Conservation (phyloP, 2,797 vertebrate species). For the Liparis tanakae region DNA sequence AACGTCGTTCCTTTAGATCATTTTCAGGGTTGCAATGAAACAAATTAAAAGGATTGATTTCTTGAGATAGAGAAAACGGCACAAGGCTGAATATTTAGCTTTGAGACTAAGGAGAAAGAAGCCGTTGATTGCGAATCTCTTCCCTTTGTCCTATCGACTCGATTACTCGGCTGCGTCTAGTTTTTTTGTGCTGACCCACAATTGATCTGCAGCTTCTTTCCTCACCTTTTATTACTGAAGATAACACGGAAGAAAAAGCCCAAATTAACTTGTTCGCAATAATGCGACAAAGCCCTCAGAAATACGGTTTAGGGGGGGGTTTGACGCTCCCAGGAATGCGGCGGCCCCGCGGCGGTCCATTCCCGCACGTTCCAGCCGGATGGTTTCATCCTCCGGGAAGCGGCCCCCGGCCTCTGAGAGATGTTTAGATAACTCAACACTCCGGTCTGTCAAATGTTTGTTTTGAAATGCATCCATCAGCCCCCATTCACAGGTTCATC, state of each 20-base stretch:
- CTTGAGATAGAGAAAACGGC: neutral
- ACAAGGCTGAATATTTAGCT: neutral
- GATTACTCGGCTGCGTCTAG: slow-evolving; percentile 17
- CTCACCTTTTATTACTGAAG: neutral
- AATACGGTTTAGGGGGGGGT: neutral
- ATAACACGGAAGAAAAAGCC: neutral
- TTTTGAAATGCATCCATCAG: slow-evolving; percentile 42
- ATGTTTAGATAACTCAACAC: slow-evolving; percentile 38
- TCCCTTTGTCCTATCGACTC: neutral
- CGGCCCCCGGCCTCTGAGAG: slow-evolving; percentile 28
- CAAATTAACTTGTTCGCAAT: slow-evolving; percentile 6
- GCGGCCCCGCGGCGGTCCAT: neutral
- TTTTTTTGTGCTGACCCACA: slow-evolving; percentile 23
- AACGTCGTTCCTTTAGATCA: neutral
- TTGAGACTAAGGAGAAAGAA: neutral
- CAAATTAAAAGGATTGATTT: neutral
- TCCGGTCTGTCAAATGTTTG: slow-evolving; percentile 49
- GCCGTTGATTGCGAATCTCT: neutral
- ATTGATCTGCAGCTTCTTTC: slow-evolving; percentile 25
- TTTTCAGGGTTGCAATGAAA: neutral
- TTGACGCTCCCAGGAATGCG: neutral
- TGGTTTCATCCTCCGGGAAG: slow-evolving; percentile 27
- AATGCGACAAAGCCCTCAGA: slow-evolving; percentile 10
- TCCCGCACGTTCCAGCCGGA: slow-evolving; percentile 6
- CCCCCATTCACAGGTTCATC: slow-evolving; percentile 20